Evolutionary conservation across 2,888 invertebrate species (phyloP).

Genomic region (Lucinisca nassula): DNA sequence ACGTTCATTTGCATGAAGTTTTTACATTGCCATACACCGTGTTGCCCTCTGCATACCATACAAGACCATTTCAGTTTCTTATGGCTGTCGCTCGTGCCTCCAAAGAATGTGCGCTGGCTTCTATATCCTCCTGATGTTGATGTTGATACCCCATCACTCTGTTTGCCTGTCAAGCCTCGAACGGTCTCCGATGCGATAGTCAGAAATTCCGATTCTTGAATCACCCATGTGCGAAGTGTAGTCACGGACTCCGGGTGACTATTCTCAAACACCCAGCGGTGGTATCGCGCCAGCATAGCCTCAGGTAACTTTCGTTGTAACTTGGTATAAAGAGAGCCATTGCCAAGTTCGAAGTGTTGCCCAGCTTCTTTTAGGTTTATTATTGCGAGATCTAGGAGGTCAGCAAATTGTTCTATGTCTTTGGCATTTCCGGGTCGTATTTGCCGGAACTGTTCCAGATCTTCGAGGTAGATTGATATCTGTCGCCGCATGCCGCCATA

Average conservation of each 20-base stretch:
- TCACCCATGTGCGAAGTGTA: slow-evolving; percentile 8
- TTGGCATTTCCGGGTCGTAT: slow-evolving; percentile 13
- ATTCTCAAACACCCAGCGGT: slow-evolving; percentile 39
- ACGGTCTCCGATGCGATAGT: slow-evolving; percentile 27
- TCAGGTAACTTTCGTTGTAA: slow-evolving; percentile 36
- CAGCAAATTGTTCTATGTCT: slow-evolving; percentile 21
- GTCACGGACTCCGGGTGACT: slow-evolving; percentile 3
- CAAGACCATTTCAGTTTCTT: background rate
- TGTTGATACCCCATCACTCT: background rate
- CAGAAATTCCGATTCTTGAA: slow-evolving; percentile 22
- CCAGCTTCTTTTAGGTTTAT: slow-evolving; percentile 19
- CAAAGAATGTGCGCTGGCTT: background rate
- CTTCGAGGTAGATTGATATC: slow-evolving; percentile 13
- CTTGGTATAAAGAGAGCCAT: slow-evolving; percentile 11
- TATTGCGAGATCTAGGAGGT: slow-evolving; percentile 16
- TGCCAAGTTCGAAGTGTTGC: background rate
- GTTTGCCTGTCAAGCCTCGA: slow-evolving; percentile 17
- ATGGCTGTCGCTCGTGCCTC: background rate
- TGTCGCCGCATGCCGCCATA: slow-evolving; percentile 19
- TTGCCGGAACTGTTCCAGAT: background rate
- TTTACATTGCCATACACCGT: background rate
- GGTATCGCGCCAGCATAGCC: slow-evolving; percentile 35
- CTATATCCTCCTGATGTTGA: background rate
- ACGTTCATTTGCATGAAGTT: slow-evolving; percentile 2
- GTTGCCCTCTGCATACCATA: background rate